phyloP scores from a whole-genome alignment of 1,140 invertebrate species.

The Drosophila trapezifrons region DNA sequence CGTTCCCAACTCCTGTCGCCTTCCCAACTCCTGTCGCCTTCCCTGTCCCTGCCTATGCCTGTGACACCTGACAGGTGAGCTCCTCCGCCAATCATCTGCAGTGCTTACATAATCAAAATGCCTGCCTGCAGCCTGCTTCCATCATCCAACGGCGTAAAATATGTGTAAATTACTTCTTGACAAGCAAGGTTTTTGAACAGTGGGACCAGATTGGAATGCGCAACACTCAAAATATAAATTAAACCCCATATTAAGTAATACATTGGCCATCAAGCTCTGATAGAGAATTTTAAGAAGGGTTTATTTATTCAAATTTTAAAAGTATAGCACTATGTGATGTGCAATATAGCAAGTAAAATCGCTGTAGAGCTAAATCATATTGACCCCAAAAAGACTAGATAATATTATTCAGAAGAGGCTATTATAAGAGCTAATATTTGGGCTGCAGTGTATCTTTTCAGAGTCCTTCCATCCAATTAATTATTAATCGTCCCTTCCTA shows the following conservation, averaged over 20 bases:
- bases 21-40: background rate
- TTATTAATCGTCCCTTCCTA: no score
- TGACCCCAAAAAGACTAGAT: no score
- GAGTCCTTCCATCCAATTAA: no score
- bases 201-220: background rate
- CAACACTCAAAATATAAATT: background rate
- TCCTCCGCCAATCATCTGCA: conserved; percentile 61
- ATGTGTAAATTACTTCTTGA: conserved; percentile 65
- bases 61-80: conserved; percentile 64
- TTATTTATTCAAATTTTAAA: no score
- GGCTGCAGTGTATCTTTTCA: no score
- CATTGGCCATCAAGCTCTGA: no score
- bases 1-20: background rate
- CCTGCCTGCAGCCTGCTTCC: conserved; percentile 30
- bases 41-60: background rate
- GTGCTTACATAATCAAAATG: conserved; percentile 71
- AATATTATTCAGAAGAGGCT: no score
- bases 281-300: no score
- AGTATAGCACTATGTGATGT: no score
- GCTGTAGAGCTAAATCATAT: background rate
- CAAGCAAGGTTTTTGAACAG: conserved; percentile 8
- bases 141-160: conserved; percentile 45
- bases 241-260: no score
- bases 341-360: background rate
- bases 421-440: no score